Evolutionary conservation across 2,888 invertebrate genomes (phyloP), one percentile per base, ranked within the genome.

Genomic region (Tachina lurida): DNA sequence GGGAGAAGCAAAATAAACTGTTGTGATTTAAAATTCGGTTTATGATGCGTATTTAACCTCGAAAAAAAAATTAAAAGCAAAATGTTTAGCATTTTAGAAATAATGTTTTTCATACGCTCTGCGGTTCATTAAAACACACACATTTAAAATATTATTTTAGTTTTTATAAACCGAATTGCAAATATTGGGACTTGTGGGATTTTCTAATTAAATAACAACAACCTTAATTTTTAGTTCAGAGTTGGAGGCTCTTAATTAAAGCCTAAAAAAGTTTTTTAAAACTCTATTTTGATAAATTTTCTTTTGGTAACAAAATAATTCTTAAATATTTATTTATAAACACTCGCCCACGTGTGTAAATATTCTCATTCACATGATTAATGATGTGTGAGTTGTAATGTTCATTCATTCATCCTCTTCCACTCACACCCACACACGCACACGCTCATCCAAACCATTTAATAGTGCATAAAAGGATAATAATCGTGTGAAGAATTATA

Each of bases 311-410:
- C 17, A 13, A 63, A 74, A 47, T 60, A 70, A 84, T 63, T 78
- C 70, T 70, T 78, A 84, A 62, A 73, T 68, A 31, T 4, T 31
- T 31, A 65, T 54, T 74, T 78, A 60, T 10, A 75, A n/a, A 71
- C 43, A 56, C 58, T 1, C 7, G 22, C 3, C 12, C 5, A 31
- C 17, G 13, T 52, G 31, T 4, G 54, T 12, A 43, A 62, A 78
- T 54, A 70, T 70, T 43, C 31, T 19, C 43, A 19, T 63, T 43
- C 52, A 52, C 90, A 91, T 92, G 92, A 92, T 92, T 91, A 92
- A 92, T 91, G 92, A 90, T 89, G 90, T 91, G 91, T 90, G 90
- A 90, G 89, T 87, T 85, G 47, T 74, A 80, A 77, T 77, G 84
- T 88, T 89, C 87, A 87, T 87, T 81, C 39, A 54, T 19, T 31